Base-by-base conservation (phyloP, 2,797 vertebrate species). In the Lepilemur ruficaudatus region DNA sequence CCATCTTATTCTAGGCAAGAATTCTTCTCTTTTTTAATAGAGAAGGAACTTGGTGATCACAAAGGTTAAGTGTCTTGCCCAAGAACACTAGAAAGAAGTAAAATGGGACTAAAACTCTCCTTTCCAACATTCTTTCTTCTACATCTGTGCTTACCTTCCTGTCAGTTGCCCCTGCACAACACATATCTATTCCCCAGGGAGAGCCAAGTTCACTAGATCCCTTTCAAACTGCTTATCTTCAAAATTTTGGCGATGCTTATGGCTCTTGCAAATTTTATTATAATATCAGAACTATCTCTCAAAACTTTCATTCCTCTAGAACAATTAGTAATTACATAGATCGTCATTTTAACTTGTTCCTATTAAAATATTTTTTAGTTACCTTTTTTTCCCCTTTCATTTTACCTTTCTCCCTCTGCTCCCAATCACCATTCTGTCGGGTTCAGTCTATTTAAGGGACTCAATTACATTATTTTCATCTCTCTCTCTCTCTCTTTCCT, bases 401-500 rank as follows among this genome's bases (percentile, higher is more conserved):
- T 85, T 79, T 41, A 50, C 35, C 25, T 85, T 81, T 67, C 50
- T 89, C 50, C 15, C 23, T 80, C 11, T 84, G 25, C 22, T 92
- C n/a, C n/a, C 43, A 90, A 43, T 76, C 9, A 55, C 57, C 57
- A 92, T 55, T 75, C 48, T 91, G 38, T 22, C n/a, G 8, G 22
- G 82, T 95, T 92, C 57, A n/a, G 23, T 84, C 65, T 63, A 38
- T 73, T 69, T 89, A 82, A 92, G 91, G 52, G 63, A 89, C 65
- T 96, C 41, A 22, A 28, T 93, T 81, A 82, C 43, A 28, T 20
- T 88, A 57, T 86, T 87, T 96, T 90, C 59, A 84, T 83, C 10
- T 69, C 43, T 96, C 75, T 89, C 38, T 92, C 23, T 69, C 6
- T 41, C 12, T 70, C 48, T 50, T 20, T 35, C 30, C n/a, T 48